Evolutionary conservation across 2,113 vertebrate species (phyloP).

Genomic region (Nicator chloris): DNA sequence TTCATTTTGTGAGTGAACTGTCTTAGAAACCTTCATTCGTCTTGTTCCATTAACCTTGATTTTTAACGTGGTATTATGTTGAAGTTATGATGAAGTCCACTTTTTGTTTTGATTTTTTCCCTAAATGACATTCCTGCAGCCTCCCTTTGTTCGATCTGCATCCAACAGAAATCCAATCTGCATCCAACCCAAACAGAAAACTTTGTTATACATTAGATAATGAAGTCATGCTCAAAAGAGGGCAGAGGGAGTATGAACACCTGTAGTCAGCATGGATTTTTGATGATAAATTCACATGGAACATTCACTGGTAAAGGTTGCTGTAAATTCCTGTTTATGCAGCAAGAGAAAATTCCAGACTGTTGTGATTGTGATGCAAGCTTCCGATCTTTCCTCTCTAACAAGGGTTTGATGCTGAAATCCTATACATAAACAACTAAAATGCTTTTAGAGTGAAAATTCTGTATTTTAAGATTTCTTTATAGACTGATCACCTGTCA

Average conservation of each 20-base stretch:
- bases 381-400: background rate
- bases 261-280: background rate
- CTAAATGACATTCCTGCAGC: background rate
- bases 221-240: background rate
- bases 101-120: background rate
- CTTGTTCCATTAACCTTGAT: background rate
- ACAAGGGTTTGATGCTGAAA: background rate
- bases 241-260: background rate
- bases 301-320: background rate
- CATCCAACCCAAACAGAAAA: background rate
- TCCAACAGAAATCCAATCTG: background rate
- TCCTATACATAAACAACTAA: background rate
- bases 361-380: background rate
- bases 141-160: background rate
- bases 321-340: background rate
- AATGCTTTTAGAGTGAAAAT: background rate
- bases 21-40: background rate
- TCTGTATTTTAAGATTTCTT: background rate
- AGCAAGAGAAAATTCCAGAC: background rate
- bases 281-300: background rate
- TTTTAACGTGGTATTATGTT: background rate
- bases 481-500: too few species aligned
- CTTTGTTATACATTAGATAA: background rate
- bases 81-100: background rate
- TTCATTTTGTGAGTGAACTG: background rate